Evolutionary conservation across 2,888 invertebrate genomes (phyloP).

Genomic region (Andrena flavipes): DNA sequence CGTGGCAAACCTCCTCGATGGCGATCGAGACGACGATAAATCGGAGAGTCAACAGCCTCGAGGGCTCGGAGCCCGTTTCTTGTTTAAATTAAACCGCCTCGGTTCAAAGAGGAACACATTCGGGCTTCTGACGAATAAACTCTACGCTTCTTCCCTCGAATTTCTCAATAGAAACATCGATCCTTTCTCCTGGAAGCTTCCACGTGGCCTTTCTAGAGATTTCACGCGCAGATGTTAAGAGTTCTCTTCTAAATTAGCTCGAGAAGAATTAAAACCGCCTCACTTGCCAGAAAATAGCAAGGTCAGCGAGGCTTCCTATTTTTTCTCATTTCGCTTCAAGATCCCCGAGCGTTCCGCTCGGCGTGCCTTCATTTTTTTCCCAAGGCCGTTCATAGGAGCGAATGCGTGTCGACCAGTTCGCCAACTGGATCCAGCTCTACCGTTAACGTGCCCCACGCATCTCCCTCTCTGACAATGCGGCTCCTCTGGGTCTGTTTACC

Average conservation of each 20-base stretch:
- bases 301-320: neutral
- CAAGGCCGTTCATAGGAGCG: constrained; percentile 47
- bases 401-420: constrained; percentile 55
- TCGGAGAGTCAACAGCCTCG: constrained; percentile 11
- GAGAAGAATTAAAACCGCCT: neutral
- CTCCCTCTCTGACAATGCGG: constrained; percentile 9
- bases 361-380: constrained; percentile 39
- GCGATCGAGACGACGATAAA: constrained; percentile 43
- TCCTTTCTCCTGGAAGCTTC: too few species aligned
- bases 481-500: constrained; percentile 42
- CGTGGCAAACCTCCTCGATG: neutral
- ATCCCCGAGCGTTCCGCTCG: neutral
- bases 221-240: neutral
- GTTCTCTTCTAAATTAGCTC: neutral
- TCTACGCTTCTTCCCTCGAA: neutral
- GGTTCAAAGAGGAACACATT: neutral
- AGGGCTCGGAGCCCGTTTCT: neutral
- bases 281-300: too few species aligned
- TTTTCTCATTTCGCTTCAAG: neutral
- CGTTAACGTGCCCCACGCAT: constrained; percentile 46
- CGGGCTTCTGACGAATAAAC: neutral
- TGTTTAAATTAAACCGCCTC: neutral
- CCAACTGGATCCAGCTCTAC: constrained; percentile 55
- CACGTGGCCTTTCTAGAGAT: too few species aligned
- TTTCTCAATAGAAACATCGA: too few species aligned